Conservation (phyloP, 2,113 vertebrate genomes). For the Varanus komodoensis region DNA sequence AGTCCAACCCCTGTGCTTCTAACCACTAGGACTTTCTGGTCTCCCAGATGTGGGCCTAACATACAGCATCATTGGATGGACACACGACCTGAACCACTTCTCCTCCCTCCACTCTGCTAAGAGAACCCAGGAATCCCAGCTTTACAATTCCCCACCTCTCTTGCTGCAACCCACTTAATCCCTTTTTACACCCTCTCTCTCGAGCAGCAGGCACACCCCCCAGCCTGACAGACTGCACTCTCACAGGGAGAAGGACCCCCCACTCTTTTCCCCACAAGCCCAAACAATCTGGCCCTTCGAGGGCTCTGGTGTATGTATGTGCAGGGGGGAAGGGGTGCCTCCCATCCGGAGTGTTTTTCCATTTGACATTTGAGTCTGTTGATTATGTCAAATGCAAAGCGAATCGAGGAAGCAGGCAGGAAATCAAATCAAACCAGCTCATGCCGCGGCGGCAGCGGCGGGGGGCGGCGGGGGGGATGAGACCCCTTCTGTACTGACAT, state of each 20-base stretch:
- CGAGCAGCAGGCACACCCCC: neutral
- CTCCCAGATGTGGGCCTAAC: no score
- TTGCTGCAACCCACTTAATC: neutral
- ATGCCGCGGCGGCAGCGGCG: neutral
- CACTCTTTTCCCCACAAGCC: neutral
- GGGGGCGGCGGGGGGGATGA: no score
- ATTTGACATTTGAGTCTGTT: constrained; percentile 27
- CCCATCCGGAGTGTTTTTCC: constrained; percentile 8
- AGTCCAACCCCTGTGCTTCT: neutral
- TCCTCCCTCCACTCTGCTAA: neutral
- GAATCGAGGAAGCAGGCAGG: neutral
- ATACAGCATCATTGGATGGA: neutral
- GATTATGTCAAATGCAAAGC: constrained; percentile 9
- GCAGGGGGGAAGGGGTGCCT: neutral
- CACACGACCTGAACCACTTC: neutral
- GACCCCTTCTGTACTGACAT: no score
- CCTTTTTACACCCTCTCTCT: neutral
- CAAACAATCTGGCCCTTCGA: neutral
- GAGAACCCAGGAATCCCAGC: neutral
- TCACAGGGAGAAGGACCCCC: neutral
- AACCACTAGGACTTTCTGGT: neutral
- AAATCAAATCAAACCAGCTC: neutral
- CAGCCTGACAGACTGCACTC: neutral
- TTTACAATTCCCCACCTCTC: neutral
- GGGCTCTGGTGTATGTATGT: neutral